A percentile compares a stretch with the other conserved stretches of the same genome.
phyloP scores from a whole-genome alignment of 2,113 vertebrate genomes.

The Chamaea fasciata region DNA sequence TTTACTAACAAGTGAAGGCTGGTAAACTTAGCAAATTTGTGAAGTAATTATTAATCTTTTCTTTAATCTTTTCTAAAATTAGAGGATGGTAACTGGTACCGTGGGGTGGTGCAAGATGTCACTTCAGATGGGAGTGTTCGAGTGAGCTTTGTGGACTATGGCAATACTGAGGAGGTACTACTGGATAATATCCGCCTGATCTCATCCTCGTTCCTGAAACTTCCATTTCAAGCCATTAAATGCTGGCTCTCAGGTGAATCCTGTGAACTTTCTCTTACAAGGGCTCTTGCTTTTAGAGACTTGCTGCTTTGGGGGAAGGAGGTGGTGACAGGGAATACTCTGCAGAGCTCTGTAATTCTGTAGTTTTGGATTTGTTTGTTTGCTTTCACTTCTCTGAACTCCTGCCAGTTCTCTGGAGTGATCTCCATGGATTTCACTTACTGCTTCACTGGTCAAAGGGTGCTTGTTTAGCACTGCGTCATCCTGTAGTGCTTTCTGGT shows the following conservation, averaged over 20 bases:
- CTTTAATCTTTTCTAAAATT: neutral
- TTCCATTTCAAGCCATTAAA: conserved; percentile 86
- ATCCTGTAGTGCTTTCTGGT: neutral
- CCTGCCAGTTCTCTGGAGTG: neutral
- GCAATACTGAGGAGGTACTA: conserved; percentile 75
- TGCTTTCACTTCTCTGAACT: neutral
- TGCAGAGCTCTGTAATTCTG: neutral
- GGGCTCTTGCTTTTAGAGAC: neutral
- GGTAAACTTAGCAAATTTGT: neutral
- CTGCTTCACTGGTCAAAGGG: neutral
- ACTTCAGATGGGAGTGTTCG: conserved; percentile 37
- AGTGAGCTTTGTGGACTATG: conserved; percentile 87
- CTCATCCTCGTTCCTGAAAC: conserved; percentile 67
- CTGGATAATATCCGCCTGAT: conserved; percentile 71
- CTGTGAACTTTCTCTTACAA: neutral
- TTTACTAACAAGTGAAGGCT: neutral
- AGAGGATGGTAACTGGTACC: conserved; percentile 83
- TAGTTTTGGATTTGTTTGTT: neutral
- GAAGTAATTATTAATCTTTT: neutral
- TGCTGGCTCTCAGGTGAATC: conserved; percentile 87
- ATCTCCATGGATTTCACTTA: neutral
- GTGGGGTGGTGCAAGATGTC: conserved; percentile 78
- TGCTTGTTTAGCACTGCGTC: neutral
- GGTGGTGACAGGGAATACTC: neutral
- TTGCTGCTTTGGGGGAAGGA: neutral